Percentiles rank a stretch among this genome's conserved stretches.
Evolutionary conservation across 2,113 vertebrate species (phyloP).

Genomic region (Callospermophilus lateralis): DNA sequence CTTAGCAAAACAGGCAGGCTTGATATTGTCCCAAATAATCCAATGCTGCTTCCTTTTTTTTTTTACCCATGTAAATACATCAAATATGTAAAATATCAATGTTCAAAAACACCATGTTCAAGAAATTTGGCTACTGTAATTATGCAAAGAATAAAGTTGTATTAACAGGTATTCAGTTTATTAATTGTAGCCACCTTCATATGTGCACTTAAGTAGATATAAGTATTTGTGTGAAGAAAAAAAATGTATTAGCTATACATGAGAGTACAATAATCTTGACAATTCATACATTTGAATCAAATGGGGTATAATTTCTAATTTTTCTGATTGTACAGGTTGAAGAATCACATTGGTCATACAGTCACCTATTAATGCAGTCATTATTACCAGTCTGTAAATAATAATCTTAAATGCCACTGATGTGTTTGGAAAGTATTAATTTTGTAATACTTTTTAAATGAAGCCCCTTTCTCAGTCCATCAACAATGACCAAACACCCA

Average conservation of each 20-base stretch:
- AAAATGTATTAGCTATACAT: neutral
- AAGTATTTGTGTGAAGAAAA: neutral
- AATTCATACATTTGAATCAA: no score
- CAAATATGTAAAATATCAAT: neutral
- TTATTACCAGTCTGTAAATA: slow-evolving; percentile 41
- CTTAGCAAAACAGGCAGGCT: neutral
- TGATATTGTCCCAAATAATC: neutral
- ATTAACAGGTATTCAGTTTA: neutral
- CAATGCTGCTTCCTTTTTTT: neutral
- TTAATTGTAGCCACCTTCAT: slow-evolving; percentile 32
- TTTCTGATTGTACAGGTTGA: no score
- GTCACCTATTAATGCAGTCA: neutral
- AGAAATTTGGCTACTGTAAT: neutral
- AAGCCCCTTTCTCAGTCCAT: neutral
- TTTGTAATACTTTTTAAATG: slow-evolving; percentile 41
- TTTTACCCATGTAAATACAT: neutral
- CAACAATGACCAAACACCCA: neutral
- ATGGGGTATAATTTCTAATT: no score
- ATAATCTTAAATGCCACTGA: slow-evolving; percentile 17
- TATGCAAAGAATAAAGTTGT: slow-evolving; percentile 30
- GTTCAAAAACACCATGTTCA: neutral
- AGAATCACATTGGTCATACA: no score
- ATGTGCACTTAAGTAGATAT: neutral
- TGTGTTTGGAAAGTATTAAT: neutral
- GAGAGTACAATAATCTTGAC: no score